phyloP scores from a whole-genome alignment of 2,797 vertebrate species.

The Vultur gryphus region DNA sequence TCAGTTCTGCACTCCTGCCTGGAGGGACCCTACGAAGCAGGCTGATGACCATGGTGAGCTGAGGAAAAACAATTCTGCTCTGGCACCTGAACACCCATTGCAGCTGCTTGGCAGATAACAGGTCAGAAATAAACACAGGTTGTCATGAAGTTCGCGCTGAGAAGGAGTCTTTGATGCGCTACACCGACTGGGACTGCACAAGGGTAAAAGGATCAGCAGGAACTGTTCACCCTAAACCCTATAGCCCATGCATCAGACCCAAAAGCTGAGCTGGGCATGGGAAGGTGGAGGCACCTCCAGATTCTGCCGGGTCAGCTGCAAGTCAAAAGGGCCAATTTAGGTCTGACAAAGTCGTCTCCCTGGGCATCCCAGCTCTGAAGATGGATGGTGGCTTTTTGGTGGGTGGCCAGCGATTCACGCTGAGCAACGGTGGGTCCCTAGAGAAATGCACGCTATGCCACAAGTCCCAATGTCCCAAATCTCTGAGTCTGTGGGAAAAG shows the following conservation, averaged over 20 bases:
- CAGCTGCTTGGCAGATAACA: not conserved
- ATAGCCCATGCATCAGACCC: too few species aligned
- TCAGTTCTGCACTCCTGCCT: not conserved
- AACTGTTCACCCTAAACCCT: not conserved
- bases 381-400: not conserved
- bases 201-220: not conserved
- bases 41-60: rapidly evolving
- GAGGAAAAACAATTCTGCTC: not conserved
- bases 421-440: rapidly evolving
- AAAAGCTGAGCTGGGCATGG: not conserved
- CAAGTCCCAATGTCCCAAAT: rapidly evolving
- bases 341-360: not conserved
- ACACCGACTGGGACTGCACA: not conserved
- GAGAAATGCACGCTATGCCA: not conserved
- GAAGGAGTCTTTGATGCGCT: not conserved
- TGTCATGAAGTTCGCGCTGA: not conserved
- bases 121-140: not conserved
- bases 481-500: not conserved
- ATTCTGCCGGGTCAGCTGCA: not conserved
- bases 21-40: not conserved
- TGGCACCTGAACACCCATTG: not conserved
- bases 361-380: not conserved
- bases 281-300: not conserved
- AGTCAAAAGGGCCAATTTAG: not conserved
- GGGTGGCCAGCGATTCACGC: rapidly evolving